Evolutionary conservation across 1,140 invertebrate species (phyloP).

Genomic region (Galleria mellonella): DNA sequence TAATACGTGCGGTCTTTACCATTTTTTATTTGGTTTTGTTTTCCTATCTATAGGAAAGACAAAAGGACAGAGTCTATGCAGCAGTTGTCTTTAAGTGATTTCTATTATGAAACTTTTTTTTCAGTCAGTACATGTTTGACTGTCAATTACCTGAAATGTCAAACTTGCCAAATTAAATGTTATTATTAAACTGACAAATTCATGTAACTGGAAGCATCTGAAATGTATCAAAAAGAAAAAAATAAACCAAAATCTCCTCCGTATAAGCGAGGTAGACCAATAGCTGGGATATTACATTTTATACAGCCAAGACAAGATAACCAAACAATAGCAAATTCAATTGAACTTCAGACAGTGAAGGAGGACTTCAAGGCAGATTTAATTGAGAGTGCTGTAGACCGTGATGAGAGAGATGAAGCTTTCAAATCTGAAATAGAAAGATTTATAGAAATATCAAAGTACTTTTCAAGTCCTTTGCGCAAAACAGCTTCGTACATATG

Average conservation of each 20-base stretch:
- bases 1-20: too few species aligned
- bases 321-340: constrained; percentile 10
- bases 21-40: too few species aligned
- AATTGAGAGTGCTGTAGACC: constrained; percentile 12
- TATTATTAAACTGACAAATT: too few species aligned
- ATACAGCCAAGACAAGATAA: constrained; percentile 4
- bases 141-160: too few species aligned
- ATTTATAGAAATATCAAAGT: constrained; percentile 58
- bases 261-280: background rate
- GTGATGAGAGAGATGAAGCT: constrained; percentile 11
- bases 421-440: constrained; percentile 44
- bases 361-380: constrained; percentile 18
- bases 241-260: background rate
- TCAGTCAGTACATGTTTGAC: too few species aligned
- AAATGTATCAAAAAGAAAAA: background rate
- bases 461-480: constrained; percentile 50
- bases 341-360: constrained; percentile 10
- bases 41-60: too few species aligned
- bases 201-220: too few species aligned
- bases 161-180: too few species aligned
- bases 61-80: too few species aligned
- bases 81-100: too few species aligned
- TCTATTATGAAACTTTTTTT: too few species aligned
- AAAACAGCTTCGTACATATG: constrained; percentile 56
- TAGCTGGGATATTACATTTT: background rate